Evolutionary conservation across 2,797 vertebrate species (phyloP).

Genomic region (Myotis pilosus): DNA sequence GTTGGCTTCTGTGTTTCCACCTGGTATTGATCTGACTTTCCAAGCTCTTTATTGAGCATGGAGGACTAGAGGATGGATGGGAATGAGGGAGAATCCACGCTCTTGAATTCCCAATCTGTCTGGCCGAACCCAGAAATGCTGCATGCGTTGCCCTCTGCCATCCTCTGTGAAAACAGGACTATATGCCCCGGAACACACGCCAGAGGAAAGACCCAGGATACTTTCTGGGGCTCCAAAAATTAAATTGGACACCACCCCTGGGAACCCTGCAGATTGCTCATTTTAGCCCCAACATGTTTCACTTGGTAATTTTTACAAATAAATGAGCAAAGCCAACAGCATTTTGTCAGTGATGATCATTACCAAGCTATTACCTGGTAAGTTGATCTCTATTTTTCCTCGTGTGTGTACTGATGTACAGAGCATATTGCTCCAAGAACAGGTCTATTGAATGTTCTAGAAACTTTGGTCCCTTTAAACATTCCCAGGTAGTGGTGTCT

Average conservation of each 20-base stretch:
- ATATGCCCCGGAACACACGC: not conserved
- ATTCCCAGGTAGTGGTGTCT: not conserved
- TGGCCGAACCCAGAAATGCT: not conserved
- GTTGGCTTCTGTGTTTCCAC: not conserved
- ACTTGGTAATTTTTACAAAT: slow-evolving; percentile 32
- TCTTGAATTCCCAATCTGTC: not conserved
- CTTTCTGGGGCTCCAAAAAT: slow-evolving; percentile 40
- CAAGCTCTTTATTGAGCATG: not conserved
- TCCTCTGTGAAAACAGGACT: not conserved
- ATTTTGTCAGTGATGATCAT: not conserved
- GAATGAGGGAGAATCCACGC: not conserved
- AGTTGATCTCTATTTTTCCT: not conserved
- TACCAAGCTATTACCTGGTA: not conserved
- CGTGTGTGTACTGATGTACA: not conserved
- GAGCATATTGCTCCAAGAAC: not conserved
- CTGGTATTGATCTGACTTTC: not conserved
- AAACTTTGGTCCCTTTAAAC: not conserved
- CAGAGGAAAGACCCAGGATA: slow-evolving; percentile 13
- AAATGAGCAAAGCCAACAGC: slow-evolving; percentile 31
- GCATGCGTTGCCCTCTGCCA: not conserved
- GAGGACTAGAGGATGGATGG: not conserved
- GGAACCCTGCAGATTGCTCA: slow-evolving; percentile 1
- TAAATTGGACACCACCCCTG: not conserved
- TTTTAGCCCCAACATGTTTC: slow-evolving; percentile 20
- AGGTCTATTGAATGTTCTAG: not conserved